These are phyloP conservation scores for Ambastaia sidthimunki DNA, from an alignment of 2,797 vertebrate species.

Conservation along the genomic window DNA sequence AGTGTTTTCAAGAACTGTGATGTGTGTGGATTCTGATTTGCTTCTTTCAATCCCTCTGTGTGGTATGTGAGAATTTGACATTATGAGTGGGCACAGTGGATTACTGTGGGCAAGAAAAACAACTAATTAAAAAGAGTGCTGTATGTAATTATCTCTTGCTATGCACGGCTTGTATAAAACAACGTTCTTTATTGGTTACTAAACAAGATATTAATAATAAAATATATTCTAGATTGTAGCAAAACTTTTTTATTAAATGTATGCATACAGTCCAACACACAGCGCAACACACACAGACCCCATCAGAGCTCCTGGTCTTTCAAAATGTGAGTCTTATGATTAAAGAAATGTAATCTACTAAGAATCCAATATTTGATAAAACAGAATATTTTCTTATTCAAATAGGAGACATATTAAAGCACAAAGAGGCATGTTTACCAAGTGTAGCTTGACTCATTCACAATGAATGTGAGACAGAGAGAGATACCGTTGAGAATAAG, in stretches of 20 bases:
- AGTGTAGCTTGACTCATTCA: constrained; percentile 13
- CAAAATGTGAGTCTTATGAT: neutral
- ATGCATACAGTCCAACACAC: neutral
- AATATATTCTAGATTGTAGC: neutral
- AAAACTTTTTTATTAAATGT: neutral
- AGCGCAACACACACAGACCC: neutral
- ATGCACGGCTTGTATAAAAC: constrained; percentile 6
- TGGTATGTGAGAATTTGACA: constrained; percentile 36
- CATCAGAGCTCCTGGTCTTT: neutral
- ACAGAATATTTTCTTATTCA: neutral
- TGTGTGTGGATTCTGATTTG: neutral
- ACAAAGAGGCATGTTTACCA: neutral
- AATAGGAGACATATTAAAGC: neutral
- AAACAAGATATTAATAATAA: constrained; percentile 5
- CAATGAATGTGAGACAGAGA: constrained; percentile 11
- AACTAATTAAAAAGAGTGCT: constrained; percentile 34
- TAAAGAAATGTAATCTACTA: neutral
- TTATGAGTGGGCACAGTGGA: constrained; percentile 37
- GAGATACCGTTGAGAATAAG: neutral
- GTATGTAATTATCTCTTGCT: constrained; percentile 34
- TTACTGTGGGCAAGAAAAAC: constrained; percentile 30
- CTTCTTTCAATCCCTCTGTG: neutral
- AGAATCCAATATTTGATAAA: neutral
- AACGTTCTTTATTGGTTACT: constrained; percentile 10
- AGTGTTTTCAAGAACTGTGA: constrained; percentile 8